Evolutionary conservation across 2,888 invertebrate species (phyloP).

Genomic region (Zele albiditarsus): DNA sequence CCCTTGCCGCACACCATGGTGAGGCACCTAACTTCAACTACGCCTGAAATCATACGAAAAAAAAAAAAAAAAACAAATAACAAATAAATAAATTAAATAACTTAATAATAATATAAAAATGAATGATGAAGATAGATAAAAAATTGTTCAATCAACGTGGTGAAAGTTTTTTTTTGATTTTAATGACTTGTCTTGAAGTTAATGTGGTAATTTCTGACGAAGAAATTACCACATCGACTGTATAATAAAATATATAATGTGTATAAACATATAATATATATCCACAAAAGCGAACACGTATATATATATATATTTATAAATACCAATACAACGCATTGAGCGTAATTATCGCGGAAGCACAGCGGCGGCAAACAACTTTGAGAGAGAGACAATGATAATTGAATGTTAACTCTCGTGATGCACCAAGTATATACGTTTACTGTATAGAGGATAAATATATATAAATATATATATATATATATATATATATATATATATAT

Average conservation of each 20-base stretch:
- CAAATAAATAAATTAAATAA: not conserved
- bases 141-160: not conserved
- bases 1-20: conserved; percentile 71
- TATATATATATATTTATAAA: not conserved
- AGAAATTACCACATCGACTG: not conserved
- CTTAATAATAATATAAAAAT: not conserved
- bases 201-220: not conserved
- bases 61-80: conserved; percentile 8
- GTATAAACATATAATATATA: conserved; percentile 3
- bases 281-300: conserved; percentile 15
- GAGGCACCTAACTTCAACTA: conserved; percentile 68
- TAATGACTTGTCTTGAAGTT: conserved; percentile 2
- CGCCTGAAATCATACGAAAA: conserved; percentile 57
- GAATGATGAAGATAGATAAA: not conserved
- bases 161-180: conserved; percentile 10
- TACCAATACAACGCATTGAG: conserved; percentile 29
- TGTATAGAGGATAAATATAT: conserved; percentile 16
- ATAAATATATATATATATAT: conserved; percentile 17
- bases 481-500: conserved; percentile 30
- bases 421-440: conserved; percentile 25
- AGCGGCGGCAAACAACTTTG: conserved; percentile 28
- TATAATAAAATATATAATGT: not conserved
- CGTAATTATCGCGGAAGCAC: conserved; percentile 62
- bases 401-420: conserved; percentile 54
- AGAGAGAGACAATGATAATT: conserved; percentile 61